Conservation (phyloP, 2,888 invertebrate genomes). For the Dermolepida albohirtum region DNA sequence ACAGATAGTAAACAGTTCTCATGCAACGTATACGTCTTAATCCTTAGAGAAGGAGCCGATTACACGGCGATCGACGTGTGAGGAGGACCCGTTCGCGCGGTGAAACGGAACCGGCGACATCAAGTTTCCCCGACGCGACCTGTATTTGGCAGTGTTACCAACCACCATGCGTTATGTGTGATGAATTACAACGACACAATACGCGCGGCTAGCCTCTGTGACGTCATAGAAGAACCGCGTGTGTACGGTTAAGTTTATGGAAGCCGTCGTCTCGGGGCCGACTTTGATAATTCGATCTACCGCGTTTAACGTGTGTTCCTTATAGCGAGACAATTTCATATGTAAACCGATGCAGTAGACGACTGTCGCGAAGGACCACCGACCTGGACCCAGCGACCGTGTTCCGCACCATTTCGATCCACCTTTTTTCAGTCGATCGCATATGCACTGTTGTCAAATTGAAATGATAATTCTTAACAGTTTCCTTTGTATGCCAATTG, state of each 20-base stretch:
- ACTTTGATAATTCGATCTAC: constrained; percentile 55
- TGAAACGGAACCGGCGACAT: constrained; percentile 48
- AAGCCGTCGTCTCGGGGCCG: constrained; percentile 48
- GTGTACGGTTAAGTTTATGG: constrained; percentile 49
- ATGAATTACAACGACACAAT: constrained; percentile 54
- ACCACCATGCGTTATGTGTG: constrained; percentile 54
- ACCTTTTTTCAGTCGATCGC: constrained; percentile 26
- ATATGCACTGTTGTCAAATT: constrained; percentile 31
- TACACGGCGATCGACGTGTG: constrained; percentile 28
- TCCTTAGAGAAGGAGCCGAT: constrained; percentile 42
- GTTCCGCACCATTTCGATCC: constrained; percentile 31
- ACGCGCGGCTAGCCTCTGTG: constrained; percentile 47
- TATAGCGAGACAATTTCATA: constrained; percentile 54
- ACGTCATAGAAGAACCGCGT: constrained; percentile 51
- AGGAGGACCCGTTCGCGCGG: constrained; percentile 38
- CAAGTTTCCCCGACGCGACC: constrained; percentile 52
- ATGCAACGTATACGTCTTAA: constrained; percentile 34
- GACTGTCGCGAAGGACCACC: constrained; percentile 49
- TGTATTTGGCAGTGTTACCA: constrained; percentile 54
- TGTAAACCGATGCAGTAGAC: constrained; percentile 52
- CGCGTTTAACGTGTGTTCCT: constrained; percentile 53
- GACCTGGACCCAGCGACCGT: constrained; percentile 43
- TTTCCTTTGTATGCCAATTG: no score
- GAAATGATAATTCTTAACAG: constrained; percentile 6
- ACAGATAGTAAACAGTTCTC: constrained; percentile 22